Percentiles rank a stretch among this genome's conserved stretches.
Evolutionary conservation across 1,140 invertebrate genomes (phyloP).

Genomic region (Euborellia annulipes): DNA sequence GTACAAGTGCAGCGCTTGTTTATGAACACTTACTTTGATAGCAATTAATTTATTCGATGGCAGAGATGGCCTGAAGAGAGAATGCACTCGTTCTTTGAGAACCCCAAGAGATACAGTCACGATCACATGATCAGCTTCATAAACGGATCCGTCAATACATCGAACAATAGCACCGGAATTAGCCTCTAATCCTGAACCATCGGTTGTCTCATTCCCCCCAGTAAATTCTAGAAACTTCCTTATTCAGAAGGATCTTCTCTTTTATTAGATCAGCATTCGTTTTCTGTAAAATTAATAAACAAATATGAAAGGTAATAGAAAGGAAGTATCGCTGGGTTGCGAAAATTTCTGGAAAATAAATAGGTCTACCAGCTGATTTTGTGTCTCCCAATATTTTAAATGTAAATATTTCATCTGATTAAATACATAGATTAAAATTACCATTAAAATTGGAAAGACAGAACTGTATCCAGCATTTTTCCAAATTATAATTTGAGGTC

Average conservation of each 20-base stretch:
- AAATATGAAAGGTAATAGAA: too few relatives aligned
- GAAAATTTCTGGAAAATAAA: too few relatives aligned
- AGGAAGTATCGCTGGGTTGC: too few relatives aligned
- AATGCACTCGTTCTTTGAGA: constrained; percentile 14
- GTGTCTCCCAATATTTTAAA: too few relatives aligned
- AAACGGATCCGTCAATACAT: constrained; percentile 13
- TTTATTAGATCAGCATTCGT: constrained; percentile 13
- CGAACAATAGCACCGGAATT: too few relatives aligned
- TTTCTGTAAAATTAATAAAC: constrained; percentile 10
- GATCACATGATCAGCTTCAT: constrained; percentile 17
- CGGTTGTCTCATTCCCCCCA: constrained; percentile 9
- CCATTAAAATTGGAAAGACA: constrained; percentile 39
- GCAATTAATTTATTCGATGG: constrained; percentile 13
- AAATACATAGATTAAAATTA: too few relatives aligned
- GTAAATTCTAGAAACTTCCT: constrained; percentile 6
- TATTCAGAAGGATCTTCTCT: constrained; percentile 1
- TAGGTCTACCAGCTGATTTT: too few relatives aligned
- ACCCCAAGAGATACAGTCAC: constrained; percentile 20
- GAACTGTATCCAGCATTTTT: constrained; percentile 39
- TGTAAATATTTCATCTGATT: too few relatives aligned
- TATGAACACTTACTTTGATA: constrained; percentile 11
- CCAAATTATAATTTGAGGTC: constrained; percentile 40
- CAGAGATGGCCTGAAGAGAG: constrained; percentile 17
- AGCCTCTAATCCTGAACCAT: constrained; percentile 5
- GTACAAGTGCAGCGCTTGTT: too few relatives aligned